Base-by-base conservation (phyloP, 1,140 invertebrate genomes). In the Sycophila sp. region DNA sequence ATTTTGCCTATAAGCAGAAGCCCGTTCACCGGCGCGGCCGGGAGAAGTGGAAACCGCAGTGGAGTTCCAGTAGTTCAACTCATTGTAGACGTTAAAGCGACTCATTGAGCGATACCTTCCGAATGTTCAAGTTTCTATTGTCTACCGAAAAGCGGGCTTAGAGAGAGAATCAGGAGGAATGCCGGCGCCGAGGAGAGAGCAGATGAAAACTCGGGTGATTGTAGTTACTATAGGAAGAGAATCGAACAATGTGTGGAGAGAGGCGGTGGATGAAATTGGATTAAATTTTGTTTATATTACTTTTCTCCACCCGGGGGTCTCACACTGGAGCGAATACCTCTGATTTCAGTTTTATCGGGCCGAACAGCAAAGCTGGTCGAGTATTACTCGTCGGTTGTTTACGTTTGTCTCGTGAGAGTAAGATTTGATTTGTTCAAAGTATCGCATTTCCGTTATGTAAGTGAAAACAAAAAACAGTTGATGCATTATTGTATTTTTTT, bases 91-190 rank as follows among this genome's bases (percentile, higher is more conserved):
- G 56, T 69, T 62, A 62, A 62, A 69, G 58, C 34, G 58, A 36
- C 47, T 69, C 59, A 69, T 69, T 45, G 49, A 69, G 67, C 58
- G 34, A 63, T 69, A 63, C 59, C 59, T 42, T 55, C 51, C 49
- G 56, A 63, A 69, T 56, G 36, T 69, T 69, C 26, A 56, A 63
- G 34, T 63, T 69, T 42, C 47, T 19, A 69, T 63, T 69, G 68
- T 63, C 49, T 56, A 59, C 22, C 40, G 13, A 22, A 32, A 58
- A 55, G 34, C 17, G 8, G 36, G 28, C 19, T 30, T 53, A 34
- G 34, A 24, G 49, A 5, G 45, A 30, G 47, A 28, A 2, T 13
- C 8, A 34, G n/a, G 45, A 8, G 22, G n/a, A n/a, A n/a, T n/a
- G n/a, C n/a, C n/a, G n/a, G n/a, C n/a, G n/a, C n/a, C n/a, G n/a